phyloP scores from a whole-genome alignment of 2,113 vertebrate genomes.

The Hyla sarda region DNA sequence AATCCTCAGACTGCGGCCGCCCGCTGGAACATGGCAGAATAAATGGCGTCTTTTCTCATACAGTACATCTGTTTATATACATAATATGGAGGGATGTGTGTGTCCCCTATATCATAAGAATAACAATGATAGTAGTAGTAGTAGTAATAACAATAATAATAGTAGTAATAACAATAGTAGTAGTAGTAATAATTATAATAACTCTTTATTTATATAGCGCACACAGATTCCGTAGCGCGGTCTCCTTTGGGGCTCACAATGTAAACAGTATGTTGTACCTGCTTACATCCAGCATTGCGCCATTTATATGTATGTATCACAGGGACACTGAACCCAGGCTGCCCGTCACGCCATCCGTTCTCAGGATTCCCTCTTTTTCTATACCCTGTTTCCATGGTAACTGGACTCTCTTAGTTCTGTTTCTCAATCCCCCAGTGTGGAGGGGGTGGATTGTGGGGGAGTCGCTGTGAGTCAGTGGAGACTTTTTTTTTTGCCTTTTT shows the following conservation, averaged over 20 bases:
- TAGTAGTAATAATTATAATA: no score
- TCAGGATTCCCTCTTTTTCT: conserved; percentile 50
- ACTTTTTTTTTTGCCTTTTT: conserved; percentile 6
- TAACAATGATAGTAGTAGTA: no score
- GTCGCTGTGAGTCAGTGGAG: not conserved
- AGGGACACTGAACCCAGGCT: not conserved
- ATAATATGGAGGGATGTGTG: no score
- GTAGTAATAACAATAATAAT: no score
- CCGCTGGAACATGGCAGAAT: conserved; percentile 23
- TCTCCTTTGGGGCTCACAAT: no score
- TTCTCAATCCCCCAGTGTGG: not conserved
- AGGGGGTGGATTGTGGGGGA: conserved; percentile 10
- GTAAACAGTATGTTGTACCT: no score
- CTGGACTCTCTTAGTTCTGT: conserved; percentile 6
- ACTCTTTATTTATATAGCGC: no score
- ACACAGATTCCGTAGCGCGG: no score
- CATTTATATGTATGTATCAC: not conserved
- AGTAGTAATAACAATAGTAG: no score
- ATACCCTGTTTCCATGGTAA: conserved; percentile 50
- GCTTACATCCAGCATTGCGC: not conserved
- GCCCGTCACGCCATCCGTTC: not conserved
- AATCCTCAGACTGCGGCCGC: conserved; percentile 40
- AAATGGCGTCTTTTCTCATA: conserved; percentile 7
- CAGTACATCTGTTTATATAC: not conserved
- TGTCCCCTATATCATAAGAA: no score